Conservation (phyloP, 35 echinoderm and acorn worm species). For the Amphiura filiformis region DNA sequence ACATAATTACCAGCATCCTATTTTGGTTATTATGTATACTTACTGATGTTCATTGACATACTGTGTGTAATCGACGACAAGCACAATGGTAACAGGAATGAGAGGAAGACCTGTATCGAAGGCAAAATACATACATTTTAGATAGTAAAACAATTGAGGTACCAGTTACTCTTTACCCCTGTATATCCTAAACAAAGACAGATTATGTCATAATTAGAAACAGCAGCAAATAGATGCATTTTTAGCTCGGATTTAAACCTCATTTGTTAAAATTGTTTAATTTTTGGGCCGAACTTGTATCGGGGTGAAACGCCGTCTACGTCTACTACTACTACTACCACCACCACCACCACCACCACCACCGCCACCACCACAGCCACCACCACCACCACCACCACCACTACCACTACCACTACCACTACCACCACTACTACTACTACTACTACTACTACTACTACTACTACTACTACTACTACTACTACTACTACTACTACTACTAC, state of each 20-base stretch:
- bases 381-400: no score
- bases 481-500: background rate
- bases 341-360: no score
- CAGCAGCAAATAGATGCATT: background rate
- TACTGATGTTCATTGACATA: constrained; percentile 8
- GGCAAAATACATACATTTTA: background rate
- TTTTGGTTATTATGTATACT: background rate
- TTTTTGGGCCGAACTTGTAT: background rate
- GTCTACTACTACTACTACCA: no score
- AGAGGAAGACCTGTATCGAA: background rate
- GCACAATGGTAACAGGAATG: background rate
- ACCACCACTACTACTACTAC: background rate
- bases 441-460: background rate
- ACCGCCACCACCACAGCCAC: no score
- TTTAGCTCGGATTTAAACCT: background rate
- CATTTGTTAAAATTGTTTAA: no score
- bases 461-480: background rate
- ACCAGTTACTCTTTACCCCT: no score
- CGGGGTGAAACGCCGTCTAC: background rate
- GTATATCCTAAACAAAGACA: no score
- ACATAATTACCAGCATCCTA: background rate
- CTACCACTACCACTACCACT: no score
- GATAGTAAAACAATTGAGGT: background rate
- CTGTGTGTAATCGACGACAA: constrained; percentile 21
- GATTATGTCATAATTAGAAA: no score